phyloP scores from a whole-genome alignment of 2,113 vertebrate species.

The Phylloscopus trochiloides region DNA sequence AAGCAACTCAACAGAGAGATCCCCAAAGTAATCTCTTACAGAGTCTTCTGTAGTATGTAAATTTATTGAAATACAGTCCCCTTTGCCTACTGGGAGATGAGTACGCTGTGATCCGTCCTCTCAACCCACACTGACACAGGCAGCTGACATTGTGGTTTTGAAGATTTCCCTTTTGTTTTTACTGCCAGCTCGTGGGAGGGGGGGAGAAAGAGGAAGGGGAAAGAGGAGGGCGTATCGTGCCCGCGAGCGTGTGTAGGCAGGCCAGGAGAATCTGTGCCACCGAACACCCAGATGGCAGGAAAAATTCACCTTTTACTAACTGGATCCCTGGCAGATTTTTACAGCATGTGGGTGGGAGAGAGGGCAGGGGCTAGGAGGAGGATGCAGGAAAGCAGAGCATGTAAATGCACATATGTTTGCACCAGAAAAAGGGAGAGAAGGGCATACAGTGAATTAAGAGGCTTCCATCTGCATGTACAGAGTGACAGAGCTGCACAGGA shows the following conservation, averaged over 20 bases:
- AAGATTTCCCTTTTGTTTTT: constrained; percentile 62
- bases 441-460: not conserved
- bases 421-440: not conserved
- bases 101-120: constrained; percentile 47
- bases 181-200: constrained; percentile 42
- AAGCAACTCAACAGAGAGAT: not conserved
- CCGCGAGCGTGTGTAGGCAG: constrained; percentile 35
- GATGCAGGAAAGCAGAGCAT: constrained; percentile 19
- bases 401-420: constrained; percentile 23
- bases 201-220: constrained; percentile 37
- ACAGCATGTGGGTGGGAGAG: not conserved
- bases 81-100: constrained; percentile 59
- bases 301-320: constrained; percentile 65
- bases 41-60: constrained; percentile 63
- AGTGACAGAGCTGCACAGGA: not conserved
- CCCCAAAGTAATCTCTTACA: constrained; percentile 54
- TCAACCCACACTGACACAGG: constrained; percentile 62
- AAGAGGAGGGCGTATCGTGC: not conserved
- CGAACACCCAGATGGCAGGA: constrained; percentile 50
- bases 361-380: constrained; percentile 23
- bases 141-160: constrained; percentile 56
- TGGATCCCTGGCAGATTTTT: constrained; percentile 41
- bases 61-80: constrained; percentile 65
- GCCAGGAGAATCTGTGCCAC: constrained; percentile 62
- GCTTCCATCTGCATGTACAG: not conserved